Conservation (phyloP, 2,113 vertebrate genomes). For the Arenaria interpres region DNA sequence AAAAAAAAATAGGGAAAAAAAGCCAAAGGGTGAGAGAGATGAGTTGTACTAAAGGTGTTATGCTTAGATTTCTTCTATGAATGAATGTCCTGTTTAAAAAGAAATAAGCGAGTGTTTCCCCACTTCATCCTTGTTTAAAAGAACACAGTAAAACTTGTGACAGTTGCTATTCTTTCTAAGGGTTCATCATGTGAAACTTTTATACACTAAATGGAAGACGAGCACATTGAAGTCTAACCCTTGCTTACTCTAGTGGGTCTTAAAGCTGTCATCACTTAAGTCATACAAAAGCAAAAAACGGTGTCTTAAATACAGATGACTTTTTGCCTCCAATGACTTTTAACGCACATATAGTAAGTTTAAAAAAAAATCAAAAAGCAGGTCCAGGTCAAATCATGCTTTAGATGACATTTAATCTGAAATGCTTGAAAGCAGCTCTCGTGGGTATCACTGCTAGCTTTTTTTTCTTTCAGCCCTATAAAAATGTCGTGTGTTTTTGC, state of each 20-base stretch:
- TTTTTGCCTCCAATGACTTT: not conserved
- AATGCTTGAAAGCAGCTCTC: not conserved
- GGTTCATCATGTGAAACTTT: constrained; percentile 3
- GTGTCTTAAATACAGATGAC: not conserved
- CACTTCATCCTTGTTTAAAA: not conserved
- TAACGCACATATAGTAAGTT: not conserved
- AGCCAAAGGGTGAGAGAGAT: not conserved
- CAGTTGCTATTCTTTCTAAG: not conserved
- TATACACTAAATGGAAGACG: not conserved
- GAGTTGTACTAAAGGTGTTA: not conserved
- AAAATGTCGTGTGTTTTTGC: not conserved
- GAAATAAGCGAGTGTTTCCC: not conserved
- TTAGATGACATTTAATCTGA: not conserved
- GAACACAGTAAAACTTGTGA: not conserved
- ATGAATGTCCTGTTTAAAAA: not conserved
- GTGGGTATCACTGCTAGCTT: not conserved
- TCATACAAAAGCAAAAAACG: not conserved
- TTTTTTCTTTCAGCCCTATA: not conserved
- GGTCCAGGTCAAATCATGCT: not conserved
- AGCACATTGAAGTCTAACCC: not conserved
- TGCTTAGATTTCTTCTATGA: not conserved
- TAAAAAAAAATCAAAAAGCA: not conserved
- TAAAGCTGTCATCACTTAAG: constrained; percentile 20
- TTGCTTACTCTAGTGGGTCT: not conserved
- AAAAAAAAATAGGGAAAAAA: not conserved